These are phyloP conservation scores for Melanogrammus aeglefinus DNA, from an alignment of 2,797 vertebrate genomes.

Conservation along the genomic window DNA sequence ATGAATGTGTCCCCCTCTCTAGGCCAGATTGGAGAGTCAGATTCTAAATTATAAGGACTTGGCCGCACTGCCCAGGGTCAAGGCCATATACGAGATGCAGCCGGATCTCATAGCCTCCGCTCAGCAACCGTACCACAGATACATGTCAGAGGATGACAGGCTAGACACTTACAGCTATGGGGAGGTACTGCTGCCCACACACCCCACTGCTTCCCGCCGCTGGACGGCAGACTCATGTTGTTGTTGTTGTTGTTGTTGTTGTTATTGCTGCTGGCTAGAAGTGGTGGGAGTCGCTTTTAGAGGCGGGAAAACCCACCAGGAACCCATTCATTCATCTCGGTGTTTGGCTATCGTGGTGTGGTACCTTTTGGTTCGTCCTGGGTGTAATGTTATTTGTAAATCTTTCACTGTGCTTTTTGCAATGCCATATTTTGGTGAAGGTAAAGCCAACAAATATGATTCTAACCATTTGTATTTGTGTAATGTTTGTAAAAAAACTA, in stretches of 20 bases:
- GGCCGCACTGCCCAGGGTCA: conserved; percentile 98
- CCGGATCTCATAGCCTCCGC: conserved; percentile 90
- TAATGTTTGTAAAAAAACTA: neutral
- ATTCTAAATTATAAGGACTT: conserved; percentile 99
- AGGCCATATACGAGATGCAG: conserved; percentile 97
- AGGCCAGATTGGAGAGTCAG: conserved; percentile 99
- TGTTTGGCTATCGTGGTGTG: neutral
- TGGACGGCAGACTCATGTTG: neutral
- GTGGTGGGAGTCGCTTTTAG: neutral
- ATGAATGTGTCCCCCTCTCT: conserved; percentile 71
- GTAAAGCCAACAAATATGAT: neutral
- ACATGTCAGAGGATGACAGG: conserved; percentile 86
- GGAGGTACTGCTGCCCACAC: conserved; percentile 81
- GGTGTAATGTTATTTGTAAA: neutral
- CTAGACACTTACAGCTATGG: conserved; percentile 93
- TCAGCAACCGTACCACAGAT: conserved; percentile 92
- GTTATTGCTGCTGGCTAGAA: neutral
- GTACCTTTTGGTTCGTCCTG: neutral
- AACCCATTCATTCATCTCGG: neutral
- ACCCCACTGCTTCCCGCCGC: conserved; percentile 30
- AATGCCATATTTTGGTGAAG: neutral
- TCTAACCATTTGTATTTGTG: too few species aligned
- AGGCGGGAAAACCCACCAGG: conserved; percentile 3
- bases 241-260: neutral
- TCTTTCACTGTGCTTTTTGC: neutral